Base-by-base conservation (phyloP, 2,113 vertebrate species). In the Heloderma charlesbogerti region DNA sequence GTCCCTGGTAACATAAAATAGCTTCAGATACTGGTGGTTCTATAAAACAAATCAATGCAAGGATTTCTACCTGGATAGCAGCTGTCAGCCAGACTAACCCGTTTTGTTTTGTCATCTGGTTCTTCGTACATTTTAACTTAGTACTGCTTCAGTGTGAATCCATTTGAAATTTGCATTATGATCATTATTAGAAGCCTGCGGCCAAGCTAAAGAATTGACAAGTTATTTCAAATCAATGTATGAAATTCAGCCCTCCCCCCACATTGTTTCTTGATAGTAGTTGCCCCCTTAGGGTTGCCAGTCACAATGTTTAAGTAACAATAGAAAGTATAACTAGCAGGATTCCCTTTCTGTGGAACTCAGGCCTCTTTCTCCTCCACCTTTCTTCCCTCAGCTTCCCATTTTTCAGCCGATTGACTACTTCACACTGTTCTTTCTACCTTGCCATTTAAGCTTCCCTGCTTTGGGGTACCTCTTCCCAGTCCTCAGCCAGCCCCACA, bases 1-100 rank as follows among this genome's bases (percentile, higher is more conserved):
- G 75, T 86, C 75, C 29, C n/a, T 71, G 75, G 63, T 74, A 90
- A 34, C 83, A 79, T 45, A 78, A 79, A 90, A 69, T 29, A 66
- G 54, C 60, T 83, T 29, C 69, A 89, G 29, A 69, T 75, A 48
- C 34, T 51, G 4, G 25, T 54, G 63, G 74, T 54, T 54, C 45
- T 90, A 22, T 71, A 69, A 86, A 90, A 80, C 74, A 90, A 71
- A 90, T n/a, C 75, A 90, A 79, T 34, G 43, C 31, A 57, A 80
- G 48, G 29, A 79, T 86, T 86, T 79, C 83, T 79, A 40, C 22
- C 51, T 67, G 34, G 43, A 67, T 79, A 60, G 63, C 85, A 60
- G 63, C 85, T 90, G 45, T 78, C 74, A 79, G 72, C n/a, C 45
- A 69, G 29, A 43, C 57, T 75, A 85, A 85, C 82, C 5, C 15